A percentile compares a stretch with the other conserved stretches of the same genome.
These are phyloP conservation scores for Cotesia glomerata DNA, from an alignment of 1,140 invertebrate species.

Conservation along the genomic window DNA sequence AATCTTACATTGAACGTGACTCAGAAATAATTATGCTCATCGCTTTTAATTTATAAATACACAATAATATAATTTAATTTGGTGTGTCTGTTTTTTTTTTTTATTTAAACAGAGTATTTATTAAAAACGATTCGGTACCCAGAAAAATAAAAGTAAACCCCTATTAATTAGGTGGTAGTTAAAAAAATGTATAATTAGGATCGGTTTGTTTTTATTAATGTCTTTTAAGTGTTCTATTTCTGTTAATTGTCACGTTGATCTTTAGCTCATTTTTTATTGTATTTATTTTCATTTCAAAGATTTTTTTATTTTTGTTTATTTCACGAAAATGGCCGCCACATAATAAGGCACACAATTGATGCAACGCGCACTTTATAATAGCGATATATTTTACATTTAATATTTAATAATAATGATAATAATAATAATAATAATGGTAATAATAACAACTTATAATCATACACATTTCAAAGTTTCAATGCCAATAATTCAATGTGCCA, in stretches of 20 bases:
- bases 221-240: not conserved
- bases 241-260: not conserved
- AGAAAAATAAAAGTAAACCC: no score
- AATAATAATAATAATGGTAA: no score
- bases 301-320: slow-evolving; percentile 40
- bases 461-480: slow-evolving; percentile 9
- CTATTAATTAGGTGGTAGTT: no score
- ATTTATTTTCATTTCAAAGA: slow-evolving; percentile 8
- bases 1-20: slow-evolving; percentile 54
- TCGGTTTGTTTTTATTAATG: no score
- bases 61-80: not conserved
- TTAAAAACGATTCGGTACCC: no score
- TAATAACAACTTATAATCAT: not conserved
- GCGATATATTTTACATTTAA: slow-evolving; percentile 44
- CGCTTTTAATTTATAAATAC: not conserved
- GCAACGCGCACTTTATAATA: slow-evolving; percentile 57
- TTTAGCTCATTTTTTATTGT: slow-evolving; percentile 9
- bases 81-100: not conserved
- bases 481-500: slow-evolving; percentile 27
- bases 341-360: slow-evolving; percentile 64
- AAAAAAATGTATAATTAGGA: no score
- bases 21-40: slow-evolving; percentile 1
- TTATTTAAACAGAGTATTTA: not conserved
- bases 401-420: not conserved
- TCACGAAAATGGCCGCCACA: slow-evolving; percentile 62